These are phyloP conservation scores for Sterna hirundo DNA, from an alignment of 2,113 vertebrate species.

Conservation along the genomic window DNA sequence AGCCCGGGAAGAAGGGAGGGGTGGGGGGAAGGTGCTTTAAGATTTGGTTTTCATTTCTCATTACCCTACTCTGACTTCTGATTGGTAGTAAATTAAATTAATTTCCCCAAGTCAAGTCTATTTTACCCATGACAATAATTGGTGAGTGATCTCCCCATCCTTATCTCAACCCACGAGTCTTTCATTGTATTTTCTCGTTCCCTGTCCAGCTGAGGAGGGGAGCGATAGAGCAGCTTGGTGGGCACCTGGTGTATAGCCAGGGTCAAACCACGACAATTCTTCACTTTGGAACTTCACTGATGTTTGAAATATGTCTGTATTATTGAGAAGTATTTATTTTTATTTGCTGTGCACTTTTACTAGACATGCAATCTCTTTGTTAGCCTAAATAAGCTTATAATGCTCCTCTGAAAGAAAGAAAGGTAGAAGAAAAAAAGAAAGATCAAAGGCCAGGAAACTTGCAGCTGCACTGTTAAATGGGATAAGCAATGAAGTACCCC, in stretches of 20 bases:
- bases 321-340: neutral
- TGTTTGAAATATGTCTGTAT: neutral
- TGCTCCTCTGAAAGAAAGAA: neutral
- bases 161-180: too few species aligned
- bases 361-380: neutral
- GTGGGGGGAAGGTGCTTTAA: too few species aligned
- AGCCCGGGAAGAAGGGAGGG: too few species aligned
- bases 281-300: neutral
- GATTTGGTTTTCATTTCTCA: too few species aligned
- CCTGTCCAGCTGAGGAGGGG: too few species aligned
- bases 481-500: neutral
- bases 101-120: too few species aligned
- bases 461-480: neutral
- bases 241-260: neutral
- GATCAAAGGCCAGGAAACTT: neutral
- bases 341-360: neutral
- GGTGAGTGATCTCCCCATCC: too few species aligned
- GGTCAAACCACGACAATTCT: neutral
- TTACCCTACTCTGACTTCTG: too few species aligned
- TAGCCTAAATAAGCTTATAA: conserved; percentile 6
- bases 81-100: too few species aligned
- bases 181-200: too few species aligned
- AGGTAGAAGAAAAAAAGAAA: neutral
- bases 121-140: too few species aligned
- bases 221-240: neutral